Evolutionary conservation across 2,113 vertebrate genomes (phyloP).

Genomic region (Motacilla tschutschensis): DNA sequence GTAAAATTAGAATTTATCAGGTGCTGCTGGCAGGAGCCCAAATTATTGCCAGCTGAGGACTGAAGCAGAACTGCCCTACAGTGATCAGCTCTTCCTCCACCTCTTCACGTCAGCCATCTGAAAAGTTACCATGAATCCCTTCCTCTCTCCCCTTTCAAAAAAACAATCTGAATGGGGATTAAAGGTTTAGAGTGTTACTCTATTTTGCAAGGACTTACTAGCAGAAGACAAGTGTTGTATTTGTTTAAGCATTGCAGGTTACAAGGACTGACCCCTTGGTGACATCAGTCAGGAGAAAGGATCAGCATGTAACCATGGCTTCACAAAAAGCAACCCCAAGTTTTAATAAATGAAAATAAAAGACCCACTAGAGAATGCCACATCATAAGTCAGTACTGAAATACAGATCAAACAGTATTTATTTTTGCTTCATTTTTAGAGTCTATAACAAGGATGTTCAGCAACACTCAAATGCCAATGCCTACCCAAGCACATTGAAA

Average conservation of each 20-base stretch:
- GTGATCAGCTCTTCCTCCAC: not conserved
- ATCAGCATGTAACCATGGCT: not conserved
- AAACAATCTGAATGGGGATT: not conserved
- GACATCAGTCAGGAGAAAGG: not conserved
- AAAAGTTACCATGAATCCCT: not conserved
- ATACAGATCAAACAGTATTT: conserved; percentile 42
- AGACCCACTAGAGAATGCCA: not conserved
- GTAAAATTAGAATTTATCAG: not conserved
- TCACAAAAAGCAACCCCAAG: not conserved
- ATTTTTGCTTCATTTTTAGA: conserved; percentile 40
- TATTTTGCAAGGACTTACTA: not conserved
- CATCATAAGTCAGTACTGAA: conserved; percentile 5
- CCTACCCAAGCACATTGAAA: conserved; percentile 5
- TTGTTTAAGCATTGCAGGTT: not conserved
- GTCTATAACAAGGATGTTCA: conserved; percentile 25
- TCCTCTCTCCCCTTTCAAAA: not conserved
- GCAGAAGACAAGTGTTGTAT: not conserved
- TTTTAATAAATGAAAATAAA: not conserved
- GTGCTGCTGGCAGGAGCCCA: not conserved
- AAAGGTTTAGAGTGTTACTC: not conserved
- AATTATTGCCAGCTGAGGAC: not conserved
- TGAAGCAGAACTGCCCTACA: not conserved
- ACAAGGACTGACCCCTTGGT: not conserved
- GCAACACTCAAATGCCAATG: conserved; percentile 2
- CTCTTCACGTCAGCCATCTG: not conserved